Percentiles rank a stretch among this genome's conserved stretches.
phyloP scores from a whole-genome alignment of 2,888 invertebrate genomes.

The Heliconius hortense region DNA sequence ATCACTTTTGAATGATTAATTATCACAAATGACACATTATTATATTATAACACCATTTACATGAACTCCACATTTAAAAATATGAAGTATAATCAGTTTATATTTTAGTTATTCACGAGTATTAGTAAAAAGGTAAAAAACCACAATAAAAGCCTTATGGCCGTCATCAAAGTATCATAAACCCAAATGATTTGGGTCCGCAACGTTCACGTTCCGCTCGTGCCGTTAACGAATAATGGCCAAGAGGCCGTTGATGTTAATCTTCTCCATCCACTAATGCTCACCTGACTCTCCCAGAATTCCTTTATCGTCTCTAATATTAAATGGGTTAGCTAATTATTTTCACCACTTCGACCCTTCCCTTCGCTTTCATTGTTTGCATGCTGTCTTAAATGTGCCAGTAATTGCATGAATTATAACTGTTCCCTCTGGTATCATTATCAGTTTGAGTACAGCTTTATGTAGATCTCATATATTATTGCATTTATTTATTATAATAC shows the following conservation, averaged over 20 bases:
- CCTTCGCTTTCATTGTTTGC: conserved; percentile 49
- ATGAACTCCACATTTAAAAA: conserved; percentile 8
- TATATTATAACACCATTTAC: conserved; percentile 13
- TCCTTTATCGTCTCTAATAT: conserved; percentile 54
- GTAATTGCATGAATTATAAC: conserved; percentile 48
- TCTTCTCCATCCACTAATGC: conserved; percentile 56
- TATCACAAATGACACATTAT: conserved; percentile 3
- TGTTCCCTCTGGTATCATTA: conserved; percentile 43
- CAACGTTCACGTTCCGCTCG: conserved; percentile 55
- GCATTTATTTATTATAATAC: background rate
- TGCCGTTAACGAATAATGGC: conserved; percentile 64
- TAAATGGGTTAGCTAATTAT: conserved; percentile 45
- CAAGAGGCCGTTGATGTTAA: conserved; percentile 58
- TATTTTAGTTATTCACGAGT: conserved; percentile 23
- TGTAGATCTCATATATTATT: conserved; percentile 36
- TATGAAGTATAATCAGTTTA: background rate
- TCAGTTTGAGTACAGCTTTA: conserved; percentile 41
- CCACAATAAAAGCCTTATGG: conserved; percentile 62
- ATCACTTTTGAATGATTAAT: background rate
- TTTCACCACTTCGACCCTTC: conserved; percentile 53
- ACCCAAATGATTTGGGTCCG: conserved; percentile 59
- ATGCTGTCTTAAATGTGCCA: conserved; percentile 46
- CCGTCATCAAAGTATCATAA: conserved; percentile 61
- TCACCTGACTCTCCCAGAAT: conserved; percentile 54
- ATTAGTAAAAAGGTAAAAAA: conserved; percentile 48